These are phyloP conservation scores for Stegophylla sp. DNA, from an alignment of 2,888 invertebrate genomes.

Conservation along the genomic window DNA sequence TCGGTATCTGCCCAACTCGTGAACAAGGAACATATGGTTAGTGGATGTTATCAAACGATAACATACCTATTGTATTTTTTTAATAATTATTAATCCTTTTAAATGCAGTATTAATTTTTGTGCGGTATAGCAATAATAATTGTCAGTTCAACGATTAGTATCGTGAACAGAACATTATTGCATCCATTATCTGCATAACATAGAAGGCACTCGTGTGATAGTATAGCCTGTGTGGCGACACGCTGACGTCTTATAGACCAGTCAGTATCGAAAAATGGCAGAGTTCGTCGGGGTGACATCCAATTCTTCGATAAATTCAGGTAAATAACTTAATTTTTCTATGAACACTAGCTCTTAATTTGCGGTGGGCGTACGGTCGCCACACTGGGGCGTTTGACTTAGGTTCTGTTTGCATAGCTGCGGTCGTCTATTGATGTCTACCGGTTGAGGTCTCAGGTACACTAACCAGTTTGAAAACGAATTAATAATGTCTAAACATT, in stretches of 20 bases:
- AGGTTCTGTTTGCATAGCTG: not conserved
- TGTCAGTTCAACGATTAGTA: not conserved
- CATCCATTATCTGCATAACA: constrained; percentile 30
- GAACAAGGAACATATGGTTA: not conserved
- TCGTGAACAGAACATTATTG: constrained; percentile 14
- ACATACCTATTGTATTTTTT: not conserved
- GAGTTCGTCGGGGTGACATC: constrained; percentile 57
- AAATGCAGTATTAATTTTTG: too few species aligned
- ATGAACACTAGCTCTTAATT: not conserved
- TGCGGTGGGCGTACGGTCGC: not conserved
- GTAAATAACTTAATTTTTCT: constrained; percentile 28
- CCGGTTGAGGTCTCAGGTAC: not conserved
- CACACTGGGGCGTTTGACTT: not conserved
- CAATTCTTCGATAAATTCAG: constrained; percentile 51
- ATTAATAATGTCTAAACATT: not conserved
- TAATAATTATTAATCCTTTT: not conserved
- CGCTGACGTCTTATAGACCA: constrained; percentile 37
- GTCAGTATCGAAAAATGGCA: constrained; percentile 59
- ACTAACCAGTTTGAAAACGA: constrained; percentile 24
- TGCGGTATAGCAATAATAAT: not conserved
- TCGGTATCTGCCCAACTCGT: not conserved
- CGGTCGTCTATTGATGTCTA: not conserved
- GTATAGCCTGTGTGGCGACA: constrained; percentile 36
- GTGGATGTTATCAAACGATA: not conserved
- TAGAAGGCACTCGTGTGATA: constrained; percentile 1